phyloP scores from a whole-genome alignment of 2,888 invertebrate genomes.

The Philereme vetulata region DNA sequence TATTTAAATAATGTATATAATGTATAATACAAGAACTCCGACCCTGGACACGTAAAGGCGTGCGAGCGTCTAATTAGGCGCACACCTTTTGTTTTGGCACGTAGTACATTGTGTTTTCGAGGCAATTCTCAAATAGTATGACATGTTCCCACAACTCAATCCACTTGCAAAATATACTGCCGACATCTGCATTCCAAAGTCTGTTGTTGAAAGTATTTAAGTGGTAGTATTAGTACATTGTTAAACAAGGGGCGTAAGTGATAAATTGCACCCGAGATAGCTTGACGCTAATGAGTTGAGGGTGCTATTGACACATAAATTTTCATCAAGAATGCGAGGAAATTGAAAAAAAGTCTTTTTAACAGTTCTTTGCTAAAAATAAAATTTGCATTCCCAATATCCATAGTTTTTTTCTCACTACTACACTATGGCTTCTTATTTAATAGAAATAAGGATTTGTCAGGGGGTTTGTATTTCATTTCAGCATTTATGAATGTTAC shows the following conservation, averaged over 20 bases:
- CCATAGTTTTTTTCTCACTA: too few species aligned
- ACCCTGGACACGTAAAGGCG: constrained; percentile 48
- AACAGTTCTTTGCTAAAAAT: too few species aligned
- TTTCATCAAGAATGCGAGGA: too few species aligned
- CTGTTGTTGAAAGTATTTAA: constrained; percentile 46
- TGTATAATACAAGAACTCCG: constrained; percentile 34
- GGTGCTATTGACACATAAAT: too few species aligned
- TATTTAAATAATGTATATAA: background rate
- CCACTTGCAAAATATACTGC: constrained; percentile 66
- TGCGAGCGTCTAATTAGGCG: constrained; percentile 69
- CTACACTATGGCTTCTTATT: background rate
- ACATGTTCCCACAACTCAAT: constrained; percentile 72
- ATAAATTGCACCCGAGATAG: background rate
- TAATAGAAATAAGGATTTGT: too few species aligned
- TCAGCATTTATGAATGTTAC: too few species aligned
- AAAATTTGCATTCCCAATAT: too few species aligned
- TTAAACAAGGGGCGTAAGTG: constrained; percentile 31
- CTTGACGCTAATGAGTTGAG: too few species aligned
- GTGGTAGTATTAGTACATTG: constrained; percentile 37
- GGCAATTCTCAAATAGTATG: constrained; percentile 63
- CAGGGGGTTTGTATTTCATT: too few species aligned
- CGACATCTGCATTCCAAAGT: constrained; percentile 57
- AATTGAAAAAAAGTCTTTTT: too few species aligned
- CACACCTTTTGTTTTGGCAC: constrained; percentile 72
- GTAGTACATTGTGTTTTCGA: constrained; percentile 70